Percentiles rank a stretch among this genome's conserved stretches.
phyloP scores from a whole-genome alignment of 2,888 invertebrate species.

The Thereva unica region DNA sequence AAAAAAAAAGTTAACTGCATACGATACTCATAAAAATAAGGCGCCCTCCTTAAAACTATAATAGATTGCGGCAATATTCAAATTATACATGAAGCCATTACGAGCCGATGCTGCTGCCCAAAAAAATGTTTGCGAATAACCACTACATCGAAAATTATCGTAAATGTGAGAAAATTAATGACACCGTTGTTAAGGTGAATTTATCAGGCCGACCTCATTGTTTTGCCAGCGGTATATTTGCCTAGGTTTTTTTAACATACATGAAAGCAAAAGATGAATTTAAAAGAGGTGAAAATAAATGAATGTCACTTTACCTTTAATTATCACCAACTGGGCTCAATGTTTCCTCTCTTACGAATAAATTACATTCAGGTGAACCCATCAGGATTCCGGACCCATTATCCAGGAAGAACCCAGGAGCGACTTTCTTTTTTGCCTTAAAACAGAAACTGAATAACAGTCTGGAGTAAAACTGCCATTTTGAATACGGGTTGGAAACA shows the following conservation, averaged over 20 bases:
- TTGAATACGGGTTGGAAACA: background rate
- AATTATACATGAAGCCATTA: too few species aligned
- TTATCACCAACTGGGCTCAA: constrained; percentile 32
- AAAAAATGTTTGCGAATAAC: constrained; percentile 16
- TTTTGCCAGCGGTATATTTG: constrained; percentile 1
- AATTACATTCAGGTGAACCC: constrained; percentile 7
- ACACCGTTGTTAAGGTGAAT: constrained; percentile 13
- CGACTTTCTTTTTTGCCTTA: background rate
- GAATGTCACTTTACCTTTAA: constrained; percentile 35
- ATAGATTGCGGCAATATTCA: too few species aligned
- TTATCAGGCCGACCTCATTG: constrained; percentile 28
- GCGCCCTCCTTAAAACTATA: too few species aligned
- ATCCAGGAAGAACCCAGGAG: background rate
- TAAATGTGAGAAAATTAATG: constrained; percentile 28
- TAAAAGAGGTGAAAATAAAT: constrained; percentile 35
- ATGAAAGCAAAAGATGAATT: constrained; percentile 32
- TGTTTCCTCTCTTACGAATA: constrained; percentile 19
- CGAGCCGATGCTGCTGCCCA: too few species aligned
- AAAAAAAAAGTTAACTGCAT: too few species aligned
- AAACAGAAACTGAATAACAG: constrained; percentile 6
- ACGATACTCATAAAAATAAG: too few species aligned
- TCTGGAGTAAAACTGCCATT: constrained; percentile 23
- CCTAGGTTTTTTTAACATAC: constrained; percentile 24
- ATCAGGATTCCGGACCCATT: background rate
- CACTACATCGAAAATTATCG: constrained; percentile 23